These are phyloP conservation scores for Lasiurus cinereus DNA, from an alignment of 2,113 vertebrate genomes.

Conservation along the genomic window DNA sequence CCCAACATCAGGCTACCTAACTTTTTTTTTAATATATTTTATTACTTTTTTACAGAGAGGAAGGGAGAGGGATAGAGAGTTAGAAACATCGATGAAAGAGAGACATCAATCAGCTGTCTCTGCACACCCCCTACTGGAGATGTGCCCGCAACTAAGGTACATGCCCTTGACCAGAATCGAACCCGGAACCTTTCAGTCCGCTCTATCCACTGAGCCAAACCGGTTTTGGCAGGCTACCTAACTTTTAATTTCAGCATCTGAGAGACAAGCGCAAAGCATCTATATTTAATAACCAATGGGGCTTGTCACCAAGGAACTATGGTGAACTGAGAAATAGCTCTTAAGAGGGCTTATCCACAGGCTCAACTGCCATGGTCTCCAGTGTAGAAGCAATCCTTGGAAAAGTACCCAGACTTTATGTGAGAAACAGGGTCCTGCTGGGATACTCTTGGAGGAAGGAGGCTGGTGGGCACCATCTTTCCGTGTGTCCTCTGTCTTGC, in stretches of 20 bases:
- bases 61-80: too few relatives aligned
- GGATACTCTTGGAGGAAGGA: not conserved
- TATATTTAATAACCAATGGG: not conserved
- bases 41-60: too few relatives aligned
- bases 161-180: too few relatives aligned
- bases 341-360: not conserved
- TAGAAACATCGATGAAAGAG: too few relatives aligned
- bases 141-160: too few relatives aligned
- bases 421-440: not conserved
- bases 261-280: not conserved
- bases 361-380: not conserved
- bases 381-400: not conserved
- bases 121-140: too few relatives aligned
- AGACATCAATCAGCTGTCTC: too few relatives aligned
- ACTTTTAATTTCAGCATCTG: not conserved
- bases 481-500: not conserved
- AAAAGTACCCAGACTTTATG: not conserved
- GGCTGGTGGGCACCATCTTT: not conserved
- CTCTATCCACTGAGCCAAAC: too few relatives aligned
- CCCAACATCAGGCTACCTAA: not conserved
- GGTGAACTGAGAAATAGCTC: not conserved
- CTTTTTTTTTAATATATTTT: too few relatives aligned
- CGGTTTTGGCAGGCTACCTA: not conserved
- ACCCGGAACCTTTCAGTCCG: too few relatives aligned
- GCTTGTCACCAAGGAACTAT: too few relatives aligned